These are phyloP conservation scores for Fopius arisanus DNA, from an alignment of 1,140 invertebrate species.

Conservation along the genomic window DNA sequence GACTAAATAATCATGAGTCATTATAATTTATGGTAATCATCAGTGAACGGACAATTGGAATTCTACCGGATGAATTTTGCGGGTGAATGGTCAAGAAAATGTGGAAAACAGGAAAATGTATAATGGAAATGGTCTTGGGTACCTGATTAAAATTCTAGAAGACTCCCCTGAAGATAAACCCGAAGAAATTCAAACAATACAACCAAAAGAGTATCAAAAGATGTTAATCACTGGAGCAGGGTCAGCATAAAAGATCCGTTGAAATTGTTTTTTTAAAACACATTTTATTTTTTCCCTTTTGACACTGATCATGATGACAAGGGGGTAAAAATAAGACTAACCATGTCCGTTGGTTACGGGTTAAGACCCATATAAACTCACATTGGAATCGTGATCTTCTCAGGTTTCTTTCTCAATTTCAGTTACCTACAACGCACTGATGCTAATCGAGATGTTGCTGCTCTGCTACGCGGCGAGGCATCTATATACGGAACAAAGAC, in stretches of 20 bases:
- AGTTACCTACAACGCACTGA: slow-evolving; percentile 61
- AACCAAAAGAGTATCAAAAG: not conserved
- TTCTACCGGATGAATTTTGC: too few relatives aligned
- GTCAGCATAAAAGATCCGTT: not conserved
- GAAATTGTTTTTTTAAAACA: slow-evolving; percentile 22
- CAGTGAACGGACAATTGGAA: too few relatives aligned
- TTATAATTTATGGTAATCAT: too few relatives aligned
- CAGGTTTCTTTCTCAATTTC: slow-evolving; percentile 47
- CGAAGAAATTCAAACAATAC: not conserved
- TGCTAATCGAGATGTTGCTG: slow-evolving; percentile 63
- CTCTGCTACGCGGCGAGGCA: slow-evolving; percentile 58
- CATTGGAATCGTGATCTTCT: slow-evolving; percentile 24
- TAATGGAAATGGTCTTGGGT: too few relatives aligned
- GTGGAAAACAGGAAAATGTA: too few relatives aligned
- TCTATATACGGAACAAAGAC: slow-evolving; percentile 40
- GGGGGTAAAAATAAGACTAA: not conserved
- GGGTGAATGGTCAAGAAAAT: too few relatives aligned
- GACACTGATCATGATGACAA: not conserved
- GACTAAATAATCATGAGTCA: slow-evolving; percentile 9
- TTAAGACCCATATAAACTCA: slow-evolving; percentile 26
- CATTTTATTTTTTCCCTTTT: not conserved
- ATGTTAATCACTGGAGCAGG: not conserved
- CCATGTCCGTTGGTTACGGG: slow-evolving; percentile 17
- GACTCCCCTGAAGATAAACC: not conserved
- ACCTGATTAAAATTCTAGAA: not conserved